Evolutionary conservation across 1,140 invertebrate species (phyloP).

Genomic region (Drosophila suzukii): DNA sequence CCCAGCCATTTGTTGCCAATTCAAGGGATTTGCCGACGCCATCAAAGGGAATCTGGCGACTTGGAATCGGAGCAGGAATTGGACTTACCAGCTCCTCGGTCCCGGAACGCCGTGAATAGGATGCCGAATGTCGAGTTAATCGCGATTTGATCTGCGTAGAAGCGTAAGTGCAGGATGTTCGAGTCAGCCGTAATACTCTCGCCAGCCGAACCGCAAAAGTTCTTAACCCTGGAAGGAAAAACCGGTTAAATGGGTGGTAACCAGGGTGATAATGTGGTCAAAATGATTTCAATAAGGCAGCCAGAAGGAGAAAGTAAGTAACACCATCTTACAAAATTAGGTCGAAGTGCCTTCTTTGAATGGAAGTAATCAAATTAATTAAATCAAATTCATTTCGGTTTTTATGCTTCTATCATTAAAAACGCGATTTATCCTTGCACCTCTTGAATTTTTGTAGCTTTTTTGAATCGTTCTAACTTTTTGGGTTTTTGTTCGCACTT

Average conservation of each 20-base stretch:
- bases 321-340: too few relatives aligned
- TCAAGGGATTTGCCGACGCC: conserved; percentile 56
- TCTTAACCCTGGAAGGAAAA: conserved; percentile 85
- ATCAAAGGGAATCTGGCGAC: conserved; percentile 12
- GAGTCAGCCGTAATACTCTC: conserved; percentile 87
- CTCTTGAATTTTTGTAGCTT: too few relatives aligned
- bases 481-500: too few relatives aligned
- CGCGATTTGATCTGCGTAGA: conserved; percentile 88
- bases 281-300: too few relatives aligned
- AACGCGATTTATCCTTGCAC: too few relatives aligned
- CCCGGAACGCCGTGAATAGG: conserved; percentile 90
- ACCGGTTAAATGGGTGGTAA: neutral
- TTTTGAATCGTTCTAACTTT: too few relatives aligned
- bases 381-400: too few relatives aligned
- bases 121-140: conserved; percentile 89
- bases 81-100: conserved; percentile 85
- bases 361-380: too few relatives aligned
- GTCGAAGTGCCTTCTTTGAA: too few relatives aligned
- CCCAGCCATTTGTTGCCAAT: conserved; percentile 60
- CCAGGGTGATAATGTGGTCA: too few relatives aligned
- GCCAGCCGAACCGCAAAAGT: conserved; percentile 92
- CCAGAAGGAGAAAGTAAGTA: too few relatives aligned
- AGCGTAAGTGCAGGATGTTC: conserved; percentile 89
- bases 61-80: neutral
- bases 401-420: too few relatives aligned